These are phyloP conservation scores for Chanos chanos DNA, from an alignment of 2,797 vertebrate species.

Conservation along the genomic window DNA sequence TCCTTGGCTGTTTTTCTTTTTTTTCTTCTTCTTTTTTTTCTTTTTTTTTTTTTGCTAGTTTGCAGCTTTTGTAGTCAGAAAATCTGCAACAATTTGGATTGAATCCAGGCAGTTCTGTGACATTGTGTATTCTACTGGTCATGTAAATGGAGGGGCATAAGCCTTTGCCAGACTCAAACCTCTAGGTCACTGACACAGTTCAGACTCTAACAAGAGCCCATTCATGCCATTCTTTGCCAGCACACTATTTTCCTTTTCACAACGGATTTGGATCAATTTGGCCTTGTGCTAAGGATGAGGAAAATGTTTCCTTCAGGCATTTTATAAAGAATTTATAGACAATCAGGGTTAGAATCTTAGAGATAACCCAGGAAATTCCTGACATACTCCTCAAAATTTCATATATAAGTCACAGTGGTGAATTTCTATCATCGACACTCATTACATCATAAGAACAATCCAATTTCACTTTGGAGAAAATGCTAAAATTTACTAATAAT, in stretches of 20 bases:
- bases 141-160: slow-evolving; percentile 3
- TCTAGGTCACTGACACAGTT: slow-evolving; percentile 17
- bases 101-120: not conserved
- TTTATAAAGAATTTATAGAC: too few species aligned
- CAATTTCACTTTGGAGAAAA: too few species aligned
- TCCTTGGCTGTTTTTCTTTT: too few species aligned
- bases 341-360: too few species aligned
- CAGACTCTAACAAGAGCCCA: not conserved
- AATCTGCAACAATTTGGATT: slow-evolving; percentile 2
- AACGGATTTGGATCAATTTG: slow-evolving; percentile 32
- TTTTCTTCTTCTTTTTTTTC: not conserved
- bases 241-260: slow-evolving; percentile 24
- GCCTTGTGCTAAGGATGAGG: slow-evolving; percentile 7
- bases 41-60: not conserved
- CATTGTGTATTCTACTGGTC: slow-evolving; percentile 6
- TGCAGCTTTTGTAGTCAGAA: not conserved
- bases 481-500: too few species aligned
- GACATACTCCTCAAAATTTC: too few species aligned
- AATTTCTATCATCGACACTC: too few species aligned
- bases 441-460: too few species aligned
- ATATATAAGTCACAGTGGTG: too few species aligned
- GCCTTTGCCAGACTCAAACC: slow-evolving; percentile 20
- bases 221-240: slow-evolving; percentile 9
- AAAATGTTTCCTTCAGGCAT: slow-evolving; percentile 8
- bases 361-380: too few species aligned